Evolutionary conservation across 2,888 invertebrate species (phyloP).

Genomic region (Boloria selene): DNA sequence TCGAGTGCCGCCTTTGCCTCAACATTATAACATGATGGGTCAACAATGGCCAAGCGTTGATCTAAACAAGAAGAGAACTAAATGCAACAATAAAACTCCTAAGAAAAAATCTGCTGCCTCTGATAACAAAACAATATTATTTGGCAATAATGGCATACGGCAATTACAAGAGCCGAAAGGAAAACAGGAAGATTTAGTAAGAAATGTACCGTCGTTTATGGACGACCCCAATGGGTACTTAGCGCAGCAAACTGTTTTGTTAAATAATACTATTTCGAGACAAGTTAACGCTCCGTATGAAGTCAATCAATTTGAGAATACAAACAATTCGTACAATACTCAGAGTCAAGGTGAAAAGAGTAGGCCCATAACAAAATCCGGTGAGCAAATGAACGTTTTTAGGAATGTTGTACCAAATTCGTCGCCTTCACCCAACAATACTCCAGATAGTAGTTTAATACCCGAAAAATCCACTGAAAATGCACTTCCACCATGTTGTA

Average conservation of each 20-base stretch:
- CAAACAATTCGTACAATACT: conserved; percentile 50
- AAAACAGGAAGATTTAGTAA: conserved; percentile 71
- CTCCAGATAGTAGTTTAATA: conserved; percentile 75
- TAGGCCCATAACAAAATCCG: conserved; percentile 53
- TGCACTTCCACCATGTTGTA: conserved; percentile 71
- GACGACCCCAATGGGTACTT: conserved; percentile 96
- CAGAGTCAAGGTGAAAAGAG: conserved; percentile 61
- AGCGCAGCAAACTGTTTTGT: conserved; percentile 93
- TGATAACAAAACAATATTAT: conserved; percentile 62
- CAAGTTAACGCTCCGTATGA: conserved; percentile 77
- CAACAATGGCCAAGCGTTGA: conserved; percentile 75
- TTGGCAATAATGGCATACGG: conserved; percentile 64
- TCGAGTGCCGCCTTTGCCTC: conserved; percentile 88
- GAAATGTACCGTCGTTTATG: conserved; percentile 90
- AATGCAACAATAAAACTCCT: conserved; percentile 76
- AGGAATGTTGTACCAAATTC: conserved; percentile 64
- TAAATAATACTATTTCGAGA: conserved; percentile 91
- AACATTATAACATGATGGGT: conserved; percentile 80
- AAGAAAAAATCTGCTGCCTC: conserved; percentile 74
- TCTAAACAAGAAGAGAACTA: conserved; percentile 79
- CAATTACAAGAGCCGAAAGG: conserved; percentile 64
- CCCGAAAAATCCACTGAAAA: conserved; percentile 64
- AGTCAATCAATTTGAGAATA: conserved; percentile 57
- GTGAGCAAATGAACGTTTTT: conserved; percentile 58
- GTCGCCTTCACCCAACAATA: conserved; percentile 70